phyloP scores from a whole-genome alignment of 2,797 vertebrate species.

The Borostomias antarcticus region DNA sequence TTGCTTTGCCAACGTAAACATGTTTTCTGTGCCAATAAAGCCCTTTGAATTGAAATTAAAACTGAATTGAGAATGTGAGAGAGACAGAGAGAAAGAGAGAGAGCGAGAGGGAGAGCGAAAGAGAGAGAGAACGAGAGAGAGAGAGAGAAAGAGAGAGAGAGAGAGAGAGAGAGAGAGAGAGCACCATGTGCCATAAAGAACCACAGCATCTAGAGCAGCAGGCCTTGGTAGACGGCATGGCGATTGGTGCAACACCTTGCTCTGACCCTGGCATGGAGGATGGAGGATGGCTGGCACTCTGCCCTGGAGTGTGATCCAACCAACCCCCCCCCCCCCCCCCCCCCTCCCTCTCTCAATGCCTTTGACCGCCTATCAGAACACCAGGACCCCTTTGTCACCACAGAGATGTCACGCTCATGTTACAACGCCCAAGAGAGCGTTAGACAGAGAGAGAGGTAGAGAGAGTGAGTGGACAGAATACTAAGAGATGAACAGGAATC shows the following conservation, averaged over 20 bases:
- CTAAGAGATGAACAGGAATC: too few species aligned
- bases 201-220: too few species aligned
- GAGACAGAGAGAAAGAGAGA: neutral
- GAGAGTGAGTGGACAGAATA: too few species aligned
- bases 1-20: too few species aligned
- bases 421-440: too few species aligned
- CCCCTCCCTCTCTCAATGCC: neutral
- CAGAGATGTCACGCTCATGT: conserved; percentile 40
- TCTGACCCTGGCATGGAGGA: too few species aligned
- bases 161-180: neutral
- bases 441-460: neutral
- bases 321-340: neutral
- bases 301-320: neutral
- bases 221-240: too few species aligned
- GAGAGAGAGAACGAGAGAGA: neutral
- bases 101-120: neutral
- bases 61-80: too few species aligned
- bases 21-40: too few species aligned
- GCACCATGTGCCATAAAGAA: too few species aligned
- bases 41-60: too few species aligned
- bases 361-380: conserved; percentile 31
- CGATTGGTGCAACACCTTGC: too few species aligned
- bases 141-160: neutral
- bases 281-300: neutral
- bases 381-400: conserved; percentile 41